Base-by-base conservation (phyloP, 2,113 vertebrate genomes). In the Cariama cristata region DNA sequence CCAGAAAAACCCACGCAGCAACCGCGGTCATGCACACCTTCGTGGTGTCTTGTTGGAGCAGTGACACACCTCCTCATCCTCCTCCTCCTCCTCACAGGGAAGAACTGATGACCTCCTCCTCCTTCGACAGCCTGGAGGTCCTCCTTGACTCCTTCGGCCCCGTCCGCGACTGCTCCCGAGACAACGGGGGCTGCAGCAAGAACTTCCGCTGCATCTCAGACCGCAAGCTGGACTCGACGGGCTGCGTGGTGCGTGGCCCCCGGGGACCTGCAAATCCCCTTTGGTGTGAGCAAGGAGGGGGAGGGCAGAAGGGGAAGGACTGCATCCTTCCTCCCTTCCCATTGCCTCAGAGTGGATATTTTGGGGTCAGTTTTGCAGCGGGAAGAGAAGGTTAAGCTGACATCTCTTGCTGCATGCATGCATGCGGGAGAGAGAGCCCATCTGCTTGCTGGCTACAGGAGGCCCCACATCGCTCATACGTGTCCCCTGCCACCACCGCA, bases 191-290 rank as follows among this genome's bases (percentile, higher is more conserved):
- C 95, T 99, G 99, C 97, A 99, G 99, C 95, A 99, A 99, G 96
- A 99, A 99, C 80, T 99, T 99, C 95, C 99, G 99, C 79, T 99
- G 99, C 97, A 99, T 99, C 90, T 98, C 99, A 0, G 99, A 99
- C 91, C 99, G 99, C 88, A 99, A 99, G 95, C 98, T 99, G 92
- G 99, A 99, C 97, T 99, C 99, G 2, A 99, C 98, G 0, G 99
- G 99, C 80, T 99, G 99, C 1, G 99, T 99, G 99, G 99, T 99
- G 97, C 49, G 99, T 99, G 84, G 7, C 2, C 45, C 44, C 26
- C 44, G 0, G 0, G 50, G 27, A n/a, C 28, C 76, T 62, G 55
- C n/a, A 1, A 1, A 1, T 4, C 56, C 35, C 68, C 81, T 53
- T 15, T 0, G 38, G 32, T 32, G 38, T 22, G 55, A 40, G 64